Evolutionary conservation across 2,888 invertebrate genomes (phyloP).

Genomic region (Diarsia rubi): DNA sequence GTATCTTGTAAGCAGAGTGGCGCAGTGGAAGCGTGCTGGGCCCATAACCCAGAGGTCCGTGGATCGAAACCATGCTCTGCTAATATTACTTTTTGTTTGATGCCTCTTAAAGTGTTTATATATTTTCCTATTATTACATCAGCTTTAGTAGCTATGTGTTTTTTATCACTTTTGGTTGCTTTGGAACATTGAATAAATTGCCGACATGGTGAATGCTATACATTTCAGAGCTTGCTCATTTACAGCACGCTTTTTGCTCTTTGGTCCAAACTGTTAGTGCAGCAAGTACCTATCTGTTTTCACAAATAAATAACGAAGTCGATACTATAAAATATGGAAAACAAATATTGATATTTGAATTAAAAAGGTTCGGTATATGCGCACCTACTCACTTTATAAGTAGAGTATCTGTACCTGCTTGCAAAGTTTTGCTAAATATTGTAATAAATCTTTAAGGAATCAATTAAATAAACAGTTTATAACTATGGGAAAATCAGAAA

Average conservation of each 20-base stretch:
- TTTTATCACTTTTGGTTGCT: not conserved
- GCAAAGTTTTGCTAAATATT: not conserved
- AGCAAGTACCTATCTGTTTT: too few species aligned
- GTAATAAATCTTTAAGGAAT: not conserved
- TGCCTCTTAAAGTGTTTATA: too few species aligned
- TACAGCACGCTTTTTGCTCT: not conserved
- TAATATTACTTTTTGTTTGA: conserved; percentile 26
- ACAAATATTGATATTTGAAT: not conserved
- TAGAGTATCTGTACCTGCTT: not conserved
- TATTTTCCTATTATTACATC: not conserved
- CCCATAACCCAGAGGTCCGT: conserved; percentile 98
- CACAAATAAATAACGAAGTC: not conserved
- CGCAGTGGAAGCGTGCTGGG: conserved; percentile 96
- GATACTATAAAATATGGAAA: not conserved
- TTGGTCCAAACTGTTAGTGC: too few species aligned
- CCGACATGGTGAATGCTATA: not conserved
- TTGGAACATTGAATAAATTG: not conserved
- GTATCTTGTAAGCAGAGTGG: conserved; percentile 92
- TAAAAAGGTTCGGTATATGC: not conserved
- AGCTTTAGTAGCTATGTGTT: not conserved
- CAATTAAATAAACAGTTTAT: not conserved
- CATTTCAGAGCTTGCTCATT: not conserved
- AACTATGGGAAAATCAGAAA: conserved; percentile 4
- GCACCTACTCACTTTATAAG: not conserved
- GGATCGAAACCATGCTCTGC: conserved; percentile 93